Evolutionary conservation across 2,888 invertebrate genomes (phyloP), one percentile per base, ranked within the genome.

Genomic region (Litoditis marina): DNA sequence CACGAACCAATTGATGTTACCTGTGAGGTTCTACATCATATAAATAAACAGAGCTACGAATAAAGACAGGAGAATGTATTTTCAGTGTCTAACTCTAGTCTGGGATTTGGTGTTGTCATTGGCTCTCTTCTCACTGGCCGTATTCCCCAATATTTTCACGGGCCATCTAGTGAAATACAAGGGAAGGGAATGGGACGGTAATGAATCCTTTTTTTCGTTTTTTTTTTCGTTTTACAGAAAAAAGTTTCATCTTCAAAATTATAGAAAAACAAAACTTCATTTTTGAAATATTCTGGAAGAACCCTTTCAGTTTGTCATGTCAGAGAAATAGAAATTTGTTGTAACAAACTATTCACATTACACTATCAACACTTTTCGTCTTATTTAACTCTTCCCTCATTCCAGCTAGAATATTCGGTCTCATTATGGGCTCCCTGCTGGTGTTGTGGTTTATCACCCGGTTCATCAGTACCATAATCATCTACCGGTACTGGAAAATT

Each of bases 401-500:
- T 65, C 49, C 51, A 65, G 71, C 71, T 2, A 39, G 68, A 53
- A 30, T 60, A 11, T 71, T 71, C 22, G 68, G 65, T 22, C 60
- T 65, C 27, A 62, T 71, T 2, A 68, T 71, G 66, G 71, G 71
- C 8, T 66, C 65, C 5, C 19, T 71, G 2, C 47, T 71, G 34
- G 49, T 68, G 27, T 30, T 71, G 28, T 71, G 71, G 71, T 71
- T 71, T 36, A 57, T 69, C 36, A 66, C 68, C 34, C 60, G 71
- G 36, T 68, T 66, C 52, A 63, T 71, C 25, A 66, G 66, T 31
- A 65, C 63, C 13, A 36, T 66, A 34, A 62, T 68, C 44, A 63
- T 71, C 42, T 71, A 71, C 52, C 60, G 68, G 46, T 68, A 71
- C 31, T 71, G 71, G 71, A 71, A 71, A 30, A 49, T 71, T 28